These are phyloP conservation scores for Aptenodytes forsteri DNA, from an alignment of 2,113 vertebrate species.

Conservation along the genomic window DNA sequence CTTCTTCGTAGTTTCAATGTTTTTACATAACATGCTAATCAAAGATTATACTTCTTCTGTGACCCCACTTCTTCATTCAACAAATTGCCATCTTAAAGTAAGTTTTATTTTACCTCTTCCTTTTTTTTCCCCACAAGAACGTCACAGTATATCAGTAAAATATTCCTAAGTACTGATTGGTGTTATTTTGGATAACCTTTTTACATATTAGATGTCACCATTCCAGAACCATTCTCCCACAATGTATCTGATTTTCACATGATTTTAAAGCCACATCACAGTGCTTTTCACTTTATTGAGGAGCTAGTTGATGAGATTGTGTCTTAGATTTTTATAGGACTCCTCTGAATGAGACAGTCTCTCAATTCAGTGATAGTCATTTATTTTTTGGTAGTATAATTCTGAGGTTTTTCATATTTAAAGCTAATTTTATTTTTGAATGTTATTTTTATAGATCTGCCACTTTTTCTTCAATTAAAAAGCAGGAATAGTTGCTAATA, in stretches of 20 bases:
- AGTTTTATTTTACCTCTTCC: not conserved
- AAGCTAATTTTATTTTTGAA: not conserved
- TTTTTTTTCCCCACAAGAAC: not conserved
- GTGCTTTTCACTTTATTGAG: not conserved
- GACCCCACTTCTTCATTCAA: not conserved
- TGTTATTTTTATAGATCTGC: not conserved
- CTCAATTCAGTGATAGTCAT: not conserved
- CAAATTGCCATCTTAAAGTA: not conserved
- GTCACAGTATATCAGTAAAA: not conserved
- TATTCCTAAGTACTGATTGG: not conserved
- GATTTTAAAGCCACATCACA: not conserved
- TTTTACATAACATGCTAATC: not conserved
- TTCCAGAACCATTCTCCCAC: not conserved
- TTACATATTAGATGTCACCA: not conserved
- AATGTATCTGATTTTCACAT: not conserved
- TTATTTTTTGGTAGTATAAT: not conserved
- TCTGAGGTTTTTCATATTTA: not conserved
- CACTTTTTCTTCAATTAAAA: not conserved
- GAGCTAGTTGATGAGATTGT: not conserved
- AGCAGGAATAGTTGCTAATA: not conserved
- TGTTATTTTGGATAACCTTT: not conserved
- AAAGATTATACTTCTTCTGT: not conserved
- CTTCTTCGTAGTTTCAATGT: not conserved
- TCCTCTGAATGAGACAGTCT: not conserved
- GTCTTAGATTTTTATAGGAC: not conserved